These are phyloP conservation scores for Petroica traversi DNA, from an alignment of 2,113 vertebrate species.

Conservation along the genomic window DNA sequence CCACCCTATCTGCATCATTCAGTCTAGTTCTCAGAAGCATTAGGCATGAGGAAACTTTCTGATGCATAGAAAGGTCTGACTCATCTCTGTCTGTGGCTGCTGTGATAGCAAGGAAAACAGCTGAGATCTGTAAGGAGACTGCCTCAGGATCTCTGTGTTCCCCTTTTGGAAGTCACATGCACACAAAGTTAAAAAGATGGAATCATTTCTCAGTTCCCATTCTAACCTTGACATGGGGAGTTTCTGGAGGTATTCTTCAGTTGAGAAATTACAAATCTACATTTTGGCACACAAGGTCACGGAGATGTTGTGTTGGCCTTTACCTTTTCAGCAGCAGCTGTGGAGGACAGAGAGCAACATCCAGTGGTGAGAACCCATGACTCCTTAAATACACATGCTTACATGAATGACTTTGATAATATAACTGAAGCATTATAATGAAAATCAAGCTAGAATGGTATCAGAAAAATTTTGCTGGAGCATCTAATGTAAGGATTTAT, in stretches of 20 bases:
- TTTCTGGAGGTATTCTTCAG: background rate
- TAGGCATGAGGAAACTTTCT: background rate
- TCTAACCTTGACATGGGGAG: background rate
- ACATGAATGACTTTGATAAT: background rate
- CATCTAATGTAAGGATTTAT: background rate
- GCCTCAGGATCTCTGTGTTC: background rate
- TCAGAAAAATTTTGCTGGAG: background rate
- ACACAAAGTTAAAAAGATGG: background rate
- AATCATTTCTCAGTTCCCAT: background rate
- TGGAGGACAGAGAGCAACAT: background rate
- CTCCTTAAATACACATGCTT: background rate
- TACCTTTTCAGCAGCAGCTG: background rate
- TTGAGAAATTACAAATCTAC: background rate
- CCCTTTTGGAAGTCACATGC: background rate
- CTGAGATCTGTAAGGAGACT: background rate
- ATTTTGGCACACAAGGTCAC: background rate
- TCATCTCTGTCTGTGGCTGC: background rate
- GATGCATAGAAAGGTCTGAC: background rate
- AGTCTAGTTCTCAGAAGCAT: background rate
- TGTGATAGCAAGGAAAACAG: background rate
- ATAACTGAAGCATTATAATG: background rate
- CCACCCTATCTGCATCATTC: background rate
- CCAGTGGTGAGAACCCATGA: background rate
- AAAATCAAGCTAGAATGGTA: background rate
- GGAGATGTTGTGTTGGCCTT: background rate